Base-by-base conservation (phyloP, 1,140 invertebrate species). In the Heliconius eleuchia region DNA sequence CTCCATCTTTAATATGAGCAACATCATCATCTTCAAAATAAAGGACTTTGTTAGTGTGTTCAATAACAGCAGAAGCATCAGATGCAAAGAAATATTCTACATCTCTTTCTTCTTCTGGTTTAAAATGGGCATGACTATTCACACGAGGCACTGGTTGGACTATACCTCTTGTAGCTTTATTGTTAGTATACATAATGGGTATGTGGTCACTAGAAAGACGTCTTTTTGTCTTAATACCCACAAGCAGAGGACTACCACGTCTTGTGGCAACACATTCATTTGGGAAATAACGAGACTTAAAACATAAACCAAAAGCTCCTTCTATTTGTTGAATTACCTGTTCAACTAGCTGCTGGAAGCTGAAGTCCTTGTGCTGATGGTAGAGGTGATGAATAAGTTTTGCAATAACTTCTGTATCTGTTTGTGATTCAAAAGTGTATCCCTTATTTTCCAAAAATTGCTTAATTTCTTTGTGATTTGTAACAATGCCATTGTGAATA, bases 11-110 rank as follows among this genome's bases (percentile, higher is more conserved):
- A 50, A 98, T 97, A 9, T 97, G 97, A 19, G 97, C 97, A 9
- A 98, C 97, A 94, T 98, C 97, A 93, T 98, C 97, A 92, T 98
- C 97, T 96, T 98, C 98, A 83, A 99, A 96, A 87, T 71, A 71
- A 37, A 71, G 37, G 1, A 71, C 71, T 19, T 71, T 71, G 30
- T 71, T 71, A 71, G 71, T 71, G 0, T 71, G 71, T 42, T 39
- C 99, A 93, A 99, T 99, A 73, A 99, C 97, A 70, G 99, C 99
- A 85, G 98, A 99, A 52, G 99, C 99, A 95, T 99, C 99, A 1
- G 99, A 99, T 37, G 99, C 99, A 95, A 99, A 99, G 96, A 99
- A 99, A 92, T 99, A 99, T 95, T 99, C 99, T n/a, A 99, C 98
- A 95, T 99, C 97, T 88, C 98, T 98, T 85, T 98, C 97, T 87